Conservation (phyloP, 2,797 vertebrate species). For the Alcedo quadribrachys region DNA sequence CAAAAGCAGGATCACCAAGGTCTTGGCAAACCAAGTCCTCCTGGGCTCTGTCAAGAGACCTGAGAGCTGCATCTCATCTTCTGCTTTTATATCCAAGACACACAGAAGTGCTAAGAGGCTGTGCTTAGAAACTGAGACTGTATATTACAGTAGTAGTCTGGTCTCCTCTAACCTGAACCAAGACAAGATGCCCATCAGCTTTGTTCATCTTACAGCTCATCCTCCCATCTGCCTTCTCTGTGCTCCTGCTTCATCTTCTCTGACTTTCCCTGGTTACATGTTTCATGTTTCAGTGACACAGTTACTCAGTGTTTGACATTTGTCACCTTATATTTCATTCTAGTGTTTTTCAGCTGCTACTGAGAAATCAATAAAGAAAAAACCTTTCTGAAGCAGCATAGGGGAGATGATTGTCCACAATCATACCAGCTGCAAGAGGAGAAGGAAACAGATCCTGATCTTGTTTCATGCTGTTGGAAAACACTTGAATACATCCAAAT, state of each 20-base stretch:
- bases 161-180: background rate
- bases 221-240: background rate
- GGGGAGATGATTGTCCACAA: background rate
- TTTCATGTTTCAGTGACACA: background rate
- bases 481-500: slow-evolving; percentile 10
- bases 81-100: background rate
- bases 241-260: background rate
- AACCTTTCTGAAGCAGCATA: background rate
- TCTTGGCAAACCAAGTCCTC: background rate
- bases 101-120: background rate
- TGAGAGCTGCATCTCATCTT: background rate
- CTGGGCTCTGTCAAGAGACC: background rate
- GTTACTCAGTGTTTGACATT: background rate
- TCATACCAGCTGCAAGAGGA: background rate
- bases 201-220: background rate
- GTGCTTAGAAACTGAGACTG: background rate
- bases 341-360: background rate
- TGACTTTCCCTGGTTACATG: background rate
- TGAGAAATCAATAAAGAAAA: background rate
- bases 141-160: background rate
- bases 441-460: background rate
- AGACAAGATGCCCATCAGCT: background rate
- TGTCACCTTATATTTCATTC: background rate
- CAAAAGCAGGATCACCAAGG: background rate
- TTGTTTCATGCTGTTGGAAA: background rate